Percentiles rank a stretch among this genome's conserved stretches.
These are phyloP conservation scores for Gadopsis bispinosus DNA, from an alignment of 2,797 vertebrate genomes.

Conservation along the genomic window DNA sequence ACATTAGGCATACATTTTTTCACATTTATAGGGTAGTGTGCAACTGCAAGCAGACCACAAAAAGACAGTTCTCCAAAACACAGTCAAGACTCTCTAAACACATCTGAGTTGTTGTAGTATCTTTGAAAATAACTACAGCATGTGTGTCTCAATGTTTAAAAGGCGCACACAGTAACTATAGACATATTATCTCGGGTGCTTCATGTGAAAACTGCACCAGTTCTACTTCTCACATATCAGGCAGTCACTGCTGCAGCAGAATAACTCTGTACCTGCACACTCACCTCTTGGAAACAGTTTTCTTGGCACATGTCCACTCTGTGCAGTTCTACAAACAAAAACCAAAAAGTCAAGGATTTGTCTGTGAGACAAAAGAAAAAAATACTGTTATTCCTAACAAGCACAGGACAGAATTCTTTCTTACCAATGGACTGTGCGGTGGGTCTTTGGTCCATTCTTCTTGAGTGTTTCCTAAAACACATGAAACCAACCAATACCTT, in stretches of 20 bases:
- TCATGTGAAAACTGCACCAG: constrained; percentile 1
- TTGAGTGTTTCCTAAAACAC: constrained; percentile 57
- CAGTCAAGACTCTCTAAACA: too few relatives aligned
- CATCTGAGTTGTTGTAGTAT: too few relatives aligned
- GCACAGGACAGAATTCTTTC: constrained; percentile 14
- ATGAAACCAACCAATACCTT: constrained; percentile 1
- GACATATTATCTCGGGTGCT: neutral
- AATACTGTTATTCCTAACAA: neutral
- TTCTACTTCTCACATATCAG: neutral
- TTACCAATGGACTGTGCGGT: constrained; percentile 72
- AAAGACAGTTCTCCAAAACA: neutral
- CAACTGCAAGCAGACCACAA: neutral
- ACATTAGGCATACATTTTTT: neutral
- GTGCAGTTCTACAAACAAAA: constrained; percentile 79
- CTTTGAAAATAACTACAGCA: too few relatives aligned
- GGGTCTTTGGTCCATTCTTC: constrained; percentile 54
- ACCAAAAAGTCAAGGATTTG: neutral
- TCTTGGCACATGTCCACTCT: constrained; percentile 79
- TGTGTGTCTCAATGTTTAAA: neutral
- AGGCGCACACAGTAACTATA: neutral
- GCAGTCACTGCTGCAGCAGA: neutral
- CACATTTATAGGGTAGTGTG: neutral
- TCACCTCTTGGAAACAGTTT: constrained; percentile 90
- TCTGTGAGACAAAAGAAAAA: neutral
- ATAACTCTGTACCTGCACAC: constrained; percentile 26